Percentiles rank a stretch among this genome's conserved stretches.
Evolutionary conservation across 2,113 vertebrate genomes (phyloP).

Genomic region (Zapornia atra): DNA sequence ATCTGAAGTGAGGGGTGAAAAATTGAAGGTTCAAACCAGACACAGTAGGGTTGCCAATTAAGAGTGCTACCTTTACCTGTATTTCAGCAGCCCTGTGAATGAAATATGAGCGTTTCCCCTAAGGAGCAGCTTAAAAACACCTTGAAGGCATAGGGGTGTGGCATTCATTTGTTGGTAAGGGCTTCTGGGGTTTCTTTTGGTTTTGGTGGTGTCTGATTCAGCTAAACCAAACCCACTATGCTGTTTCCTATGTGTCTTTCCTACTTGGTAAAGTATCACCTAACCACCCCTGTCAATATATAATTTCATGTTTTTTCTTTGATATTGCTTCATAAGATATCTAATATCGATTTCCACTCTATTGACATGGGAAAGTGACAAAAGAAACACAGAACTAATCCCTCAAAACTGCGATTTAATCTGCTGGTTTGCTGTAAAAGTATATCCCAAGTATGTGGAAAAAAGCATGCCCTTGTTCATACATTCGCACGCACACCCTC

Average conservation of each 20-base stretch:
- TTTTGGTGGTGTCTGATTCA: neutral
- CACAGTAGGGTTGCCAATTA: neutral
- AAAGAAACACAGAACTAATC: neutral
- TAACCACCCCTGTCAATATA: neutral
- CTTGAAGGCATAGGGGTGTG: neutral
- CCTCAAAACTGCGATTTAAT: neutral
- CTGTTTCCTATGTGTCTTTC: neutral
- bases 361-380: neutral
- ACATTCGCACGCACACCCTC: neutral
- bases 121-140: conserved; percentile 13
- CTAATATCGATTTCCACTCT: neutral
- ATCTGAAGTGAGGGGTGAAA: neutral
- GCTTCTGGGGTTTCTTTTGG: neutral
- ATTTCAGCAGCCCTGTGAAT: conserved; percentile 53
- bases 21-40: neutral
- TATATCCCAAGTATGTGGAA: neutral
- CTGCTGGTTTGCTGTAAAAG: neutral
- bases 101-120: conserved; percentile 38
- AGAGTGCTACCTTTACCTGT: neutral
- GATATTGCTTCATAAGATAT: neutral
- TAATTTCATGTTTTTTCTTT: neutral
- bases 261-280: neutral
- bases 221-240: neutral
- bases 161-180: neutral
- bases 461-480: neutral